These are phyloP conservation scores for Sterrhoptilus dennistouni DNA, from an alignment of 2,113 vertebrate species.

Conservation along the genomic window DNA sequence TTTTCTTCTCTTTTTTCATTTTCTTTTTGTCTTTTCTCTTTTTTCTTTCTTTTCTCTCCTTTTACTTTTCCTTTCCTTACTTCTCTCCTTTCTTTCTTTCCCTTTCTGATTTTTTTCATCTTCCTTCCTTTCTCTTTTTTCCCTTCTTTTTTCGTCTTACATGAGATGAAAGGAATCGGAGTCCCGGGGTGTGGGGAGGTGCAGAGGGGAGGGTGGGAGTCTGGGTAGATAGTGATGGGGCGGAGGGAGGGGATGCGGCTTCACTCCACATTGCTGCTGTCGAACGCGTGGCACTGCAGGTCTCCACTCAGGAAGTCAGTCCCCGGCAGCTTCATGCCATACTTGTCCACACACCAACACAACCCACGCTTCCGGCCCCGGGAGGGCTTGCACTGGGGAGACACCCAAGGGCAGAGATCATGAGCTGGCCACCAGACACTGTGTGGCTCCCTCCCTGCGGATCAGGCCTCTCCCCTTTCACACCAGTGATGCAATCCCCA, in stretches of 20 bases:
- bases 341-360: conserved; percentile 99
- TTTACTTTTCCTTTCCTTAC: background rate
- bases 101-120: background rate
- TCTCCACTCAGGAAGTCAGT: conserved; percentile 90
- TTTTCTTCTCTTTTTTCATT: background rate
- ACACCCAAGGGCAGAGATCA: conserved; percentile 4
- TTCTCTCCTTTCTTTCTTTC: background rate
- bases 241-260: conserved; percentile 51
- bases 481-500: background rate
- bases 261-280: conserved; percentile 95
- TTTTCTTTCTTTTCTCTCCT: background rate
- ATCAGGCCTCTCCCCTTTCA: background rate
- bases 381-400: conserved; percentile 92
- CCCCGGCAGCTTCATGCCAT: conserved; percentile 92
- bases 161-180: conserved; percentile 81
- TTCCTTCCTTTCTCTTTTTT: conserved; percentile 21
- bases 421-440: background rate
- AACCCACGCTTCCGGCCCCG: conserved; percentile 95
- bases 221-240: conserved; percentile 69
- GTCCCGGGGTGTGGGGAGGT: conserved; percentile 69
- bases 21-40: background rate
- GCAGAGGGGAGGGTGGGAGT: conserved; percentile 72
- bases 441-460: accelerated
- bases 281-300: conserved; percentile 94
- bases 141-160: conserved; percentile 63